Conservation (phyloP, 2,797 vertebrate species). For the Acestrorhynchus altus region DNA sequence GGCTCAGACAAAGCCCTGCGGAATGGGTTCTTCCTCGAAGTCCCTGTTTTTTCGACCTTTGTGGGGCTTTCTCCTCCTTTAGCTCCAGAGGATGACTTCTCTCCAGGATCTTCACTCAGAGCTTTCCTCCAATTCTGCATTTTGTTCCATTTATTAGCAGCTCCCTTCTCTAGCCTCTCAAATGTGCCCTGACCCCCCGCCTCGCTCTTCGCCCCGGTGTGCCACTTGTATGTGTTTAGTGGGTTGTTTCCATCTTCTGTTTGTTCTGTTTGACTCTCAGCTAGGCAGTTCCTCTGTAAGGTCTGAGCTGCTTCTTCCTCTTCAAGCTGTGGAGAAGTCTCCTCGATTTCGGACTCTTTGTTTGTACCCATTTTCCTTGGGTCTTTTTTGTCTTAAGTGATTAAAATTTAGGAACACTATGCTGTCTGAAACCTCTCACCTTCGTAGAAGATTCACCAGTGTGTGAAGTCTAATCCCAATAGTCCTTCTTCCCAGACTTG, state of each 20-base stretch:
- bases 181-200: conserved; percentile 39
- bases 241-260: conserved; percentile 60
- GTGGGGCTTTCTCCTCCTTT: conserved; percentile 65
- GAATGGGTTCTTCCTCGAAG: conserved; percentile 81
- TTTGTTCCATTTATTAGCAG: conserved; percentile 78
- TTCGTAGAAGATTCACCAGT: not conserved
- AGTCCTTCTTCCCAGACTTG: not conserved
- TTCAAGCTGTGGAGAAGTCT: conserved; percentile 45
- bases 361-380: conserved; percentile 72
- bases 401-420: no score
- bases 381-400: not conserved
- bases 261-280: conserved; percentile 50
- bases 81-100: conserved; percentile 48
- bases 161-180: conserved; percentile 64
- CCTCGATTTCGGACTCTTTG: conserved; percentile 71
- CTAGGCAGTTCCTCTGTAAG: conserved; percentile 61
- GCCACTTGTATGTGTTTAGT: conserved; percentile 86
- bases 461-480: not conserved
- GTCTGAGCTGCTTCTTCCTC: conserved; percentile 60
- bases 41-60: conserved; percentile 43
- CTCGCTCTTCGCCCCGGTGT: conserved; percentile 72
- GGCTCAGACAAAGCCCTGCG: conserved; percentile 85
- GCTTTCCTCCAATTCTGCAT: conserved; percentile 85
- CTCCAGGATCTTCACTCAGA: conserved; percentile 72
- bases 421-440: no score